Percentiles rank a stretch among this genome's conserved stretches.
phyloP scores from a whole-genome alignment of 2,797 vertebrate species.

The Rhabdophis nuchalis region DNA sequence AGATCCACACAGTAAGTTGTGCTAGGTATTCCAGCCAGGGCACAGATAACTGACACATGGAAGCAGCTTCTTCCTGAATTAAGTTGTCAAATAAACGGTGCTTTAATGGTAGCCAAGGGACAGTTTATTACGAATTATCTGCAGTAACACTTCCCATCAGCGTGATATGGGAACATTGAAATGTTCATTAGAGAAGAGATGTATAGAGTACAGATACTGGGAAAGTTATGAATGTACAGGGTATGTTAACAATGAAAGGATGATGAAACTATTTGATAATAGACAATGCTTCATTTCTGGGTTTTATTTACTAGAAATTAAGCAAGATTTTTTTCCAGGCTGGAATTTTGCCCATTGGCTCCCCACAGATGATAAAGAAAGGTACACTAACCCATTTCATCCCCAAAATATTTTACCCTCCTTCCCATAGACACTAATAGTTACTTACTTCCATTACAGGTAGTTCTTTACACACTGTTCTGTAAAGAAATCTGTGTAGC shows the following conservation, averaged over 20 bases:
- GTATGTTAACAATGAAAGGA: neutral
- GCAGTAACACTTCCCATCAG: neutral
- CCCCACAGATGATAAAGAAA: neutral
- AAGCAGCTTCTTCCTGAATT: neutral
- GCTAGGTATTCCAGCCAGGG: neutral
- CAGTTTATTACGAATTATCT: neutral
- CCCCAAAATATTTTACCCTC: neutral
- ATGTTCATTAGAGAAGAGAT: neutral
- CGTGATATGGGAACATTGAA: neutral
- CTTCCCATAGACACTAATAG: neutral
- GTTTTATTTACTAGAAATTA: neutral
- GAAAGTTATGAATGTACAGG: neutral
- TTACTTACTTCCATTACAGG: neutral
- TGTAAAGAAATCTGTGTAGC: neutral
- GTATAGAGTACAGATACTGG: neutral
- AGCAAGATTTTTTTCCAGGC: neutral
- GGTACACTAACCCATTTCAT: neutral
- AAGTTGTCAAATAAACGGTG: neutral
- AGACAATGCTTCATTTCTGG: neutral
- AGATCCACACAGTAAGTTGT: neutral
- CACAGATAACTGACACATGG: neutral
- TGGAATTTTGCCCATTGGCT: neutral
- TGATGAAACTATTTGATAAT: neutral
- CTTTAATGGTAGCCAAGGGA: neutral
- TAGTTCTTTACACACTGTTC: neutral